These are phyloP conservation scores for Trochalopteron elliotii DNA, from an alignment of 2,113 vertebrate species.

Conservation along the genomic window DNA sequence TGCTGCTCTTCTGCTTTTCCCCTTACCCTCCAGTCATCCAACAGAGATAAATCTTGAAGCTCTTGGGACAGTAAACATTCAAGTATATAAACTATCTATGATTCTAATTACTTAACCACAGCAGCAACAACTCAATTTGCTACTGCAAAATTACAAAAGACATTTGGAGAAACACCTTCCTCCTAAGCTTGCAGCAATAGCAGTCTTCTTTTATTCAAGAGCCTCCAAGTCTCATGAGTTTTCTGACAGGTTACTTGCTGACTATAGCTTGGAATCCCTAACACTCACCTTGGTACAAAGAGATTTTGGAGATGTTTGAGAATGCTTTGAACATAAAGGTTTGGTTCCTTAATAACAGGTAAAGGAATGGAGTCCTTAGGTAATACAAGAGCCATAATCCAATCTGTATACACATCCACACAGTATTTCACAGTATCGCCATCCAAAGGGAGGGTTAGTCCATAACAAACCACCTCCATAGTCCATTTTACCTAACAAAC, in stretches of 20 bases:
- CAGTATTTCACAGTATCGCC: conserved; percentile 95
- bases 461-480: conserved; percentile 96
- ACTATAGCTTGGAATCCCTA: background rate
- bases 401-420: conserved; percentile 96
- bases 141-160: background rate
- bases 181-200: background rate
- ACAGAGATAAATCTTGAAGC: background rate
- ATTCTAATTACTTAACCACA: background rate
- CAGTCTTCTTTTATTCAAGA: background rate
- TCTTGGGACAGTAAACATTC: background rate
- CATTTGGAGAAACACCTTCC: background rate
- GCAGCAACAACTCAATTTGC: background rate
- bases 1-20: background rate
- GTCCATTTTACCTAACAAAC: conserved; percentile 92
- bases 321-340: conserved; percentile 92
- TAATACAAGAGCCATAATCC: conserved; percentile 93
- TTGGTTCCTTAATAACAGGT: conserved; percentile 91
- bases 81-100: background rate
- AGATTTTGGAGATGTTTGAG: conserved; percentile 96
- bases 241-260: background rate
- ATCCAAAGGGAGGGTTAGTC: conserved; percentile 90
- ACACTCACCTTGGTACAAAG: conserved; percentile 90
- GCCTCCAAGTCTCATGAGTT: background rate
- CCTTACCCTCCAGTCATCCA: background rate
- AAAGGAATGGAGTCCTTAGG: conserved; percentile 91